Evolutionary conservation across 2,888 invertebrate genomes (phyloP).

Genomic region (Himalopsyche kuldschensis): DNA sequence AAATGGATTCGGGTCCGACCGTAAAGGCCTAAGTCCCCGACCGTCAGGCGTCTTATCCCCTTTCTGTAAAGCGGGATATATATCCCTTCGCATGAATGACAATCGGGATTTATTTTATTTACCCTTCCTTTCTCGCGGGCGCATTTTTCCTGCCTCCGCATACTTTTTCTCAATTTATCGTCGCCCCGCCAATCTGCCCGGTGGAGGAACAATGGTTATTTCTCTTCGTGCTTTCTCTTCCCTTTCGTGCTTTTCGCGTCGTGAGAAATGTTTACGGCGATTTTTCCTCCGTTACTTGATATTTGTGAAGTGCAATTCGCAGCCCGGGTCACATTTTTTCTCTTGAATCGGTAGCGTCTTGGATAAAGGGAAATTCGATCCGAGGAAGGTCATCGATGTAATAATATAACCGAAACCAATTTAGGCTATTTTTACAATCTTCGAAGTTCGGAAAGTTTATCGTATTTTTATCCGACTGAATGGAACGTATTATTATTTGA

Average conservation of each 20-base stretch:
- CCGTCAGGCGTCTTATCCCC: not conserved
- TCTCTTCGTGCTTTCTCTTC: not conserved
- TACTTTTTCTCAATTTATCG: not conserved
- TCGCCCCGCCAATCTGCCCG: not conserved
- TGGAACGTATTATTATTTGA: too few relatives aligned
- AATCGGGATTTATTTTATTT: constrained; percentile 38
- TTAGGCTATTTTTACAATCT: not conserved
- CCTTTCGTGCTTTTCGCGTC: not conserved
- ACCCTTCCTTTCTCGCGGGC: constrained; percentile 14
- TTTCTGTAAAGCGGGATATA: not conserved
- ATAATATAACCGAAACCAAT: too few relatives aligned
- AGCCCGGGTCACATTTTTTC: not conserved
- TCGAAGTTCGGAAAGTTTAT: too few relatives aligned
- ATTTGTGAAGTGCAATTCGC: not conserved
- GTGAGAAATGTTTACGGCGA: not conserved
- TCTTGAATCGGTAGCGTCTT: not conserved
- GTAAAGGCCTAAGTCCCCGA: not conserved
- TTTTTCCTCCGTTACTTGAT: not conserved
- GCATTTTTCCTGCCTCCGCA: not conserved
- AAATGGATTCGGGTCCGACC: not conserved
- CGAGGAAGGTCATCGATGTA: too few relatives aligned
- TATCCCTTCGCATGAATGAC: constrained; percentile 33
- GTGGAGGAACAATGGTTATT: not conserved
- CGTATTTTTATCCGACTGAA: too few relatives aligned
- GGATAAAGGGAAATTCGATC: too few relatives aligned